These are phyloP conservation scores for Ladona fulva DNA, from an alignment of 1,140 invertebrate genomes.

Conservation along the genomic window DNA sequence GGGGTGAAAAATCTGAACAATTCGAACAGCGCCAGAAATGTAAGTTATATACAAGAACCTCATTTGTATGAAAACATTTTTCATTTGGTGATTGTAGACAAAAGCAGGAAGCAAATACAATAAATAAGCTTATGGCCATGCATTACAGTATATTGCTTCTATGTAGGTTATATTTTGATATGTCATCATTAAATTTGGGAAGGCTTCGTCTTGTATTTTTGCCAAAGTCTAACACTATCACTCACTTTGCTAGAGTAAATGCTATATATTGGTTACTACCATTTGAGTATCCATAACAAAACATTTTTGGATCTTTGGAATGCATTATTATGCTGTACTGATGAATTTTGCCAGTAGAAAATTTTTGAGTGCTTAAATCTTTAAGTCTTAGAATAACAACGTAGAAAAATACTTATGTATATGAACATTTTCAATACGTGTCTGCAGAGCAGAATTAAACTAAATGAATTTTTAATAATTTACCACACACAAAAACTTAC, in stretches of 20 bases:
- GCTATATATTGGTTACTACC: not conserved
- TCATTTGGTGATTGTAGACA: not conserved
- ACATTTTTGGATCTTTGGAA: not conserved
- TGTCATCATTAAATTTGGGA: not conserved
- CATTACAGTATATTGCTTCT: not conserved
- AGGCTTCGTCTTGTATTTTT: not conserved
- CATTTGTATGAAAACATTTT: not conserved
- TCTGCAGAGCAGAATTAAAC: too few species aligned
- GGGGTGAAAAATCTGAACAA: conserved; percentile 74
- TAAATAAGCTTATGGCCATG: not conserved
- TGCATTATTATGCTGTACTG: not conserved
- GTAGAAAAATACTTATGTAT: too few species aligned
- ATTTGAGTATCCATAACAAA: not conserved
- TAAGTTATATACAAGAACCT: conserved; percentile 42
- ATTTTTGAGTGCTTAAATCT: too few species aligned
- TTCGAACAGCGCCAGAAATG: conserved; percentile 81
- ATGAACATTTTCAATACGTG: too few species aligned
- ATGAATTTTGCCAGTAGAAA: too few species aligned
- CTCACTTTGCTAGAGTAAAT: not conserved
- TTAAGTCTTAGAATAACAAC: too few species aligned
- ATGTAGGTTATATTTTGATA: not conserved
- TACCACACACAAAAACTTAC: too few species aligned
- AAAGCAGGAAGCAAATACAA: not conserved
- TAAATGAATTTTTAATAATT: too few species aligned
- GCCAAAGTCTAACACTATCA: not conserved